Evolutionary conservation across 2,797 vertebrate genomes (phyloP), one percentile per base, ranked within the genome.

Genomic region (Anas flavirostris): DNA sequence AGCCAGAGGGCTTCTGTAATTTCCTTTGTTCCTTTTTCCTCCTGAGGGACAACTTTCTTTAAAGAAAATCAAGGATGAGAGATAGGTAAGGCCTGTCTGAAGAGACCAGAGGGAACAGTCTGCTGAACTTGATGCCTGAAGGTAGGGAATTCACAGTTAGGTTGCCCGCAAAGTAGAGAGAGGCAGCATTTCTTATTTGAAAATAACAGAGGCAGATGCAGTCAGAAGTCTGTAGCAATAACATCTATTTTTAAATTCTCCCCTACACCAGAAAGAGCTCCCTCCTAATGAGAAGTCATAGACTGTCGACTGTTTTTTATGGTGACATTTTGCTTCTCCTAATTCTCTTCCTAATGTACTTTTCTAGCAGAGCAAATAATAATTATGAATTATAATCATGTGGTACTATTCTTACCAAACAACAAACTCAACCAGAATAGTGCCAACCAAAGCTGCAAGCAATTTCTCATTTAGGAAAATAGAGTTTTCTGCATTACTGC

Each of bases 331-430:
- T 88, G 39, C 33, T 67, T 93, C 87, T 86, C 46, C 59, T 82
- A 77, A 70, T 91, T 82, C 58, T 88, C 43, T 81, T 90, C 59
- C 52, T 82, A 58, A 64, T 93, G n/a, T 1, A 72, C 43, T 90
- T 94, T 92, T 82, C 39, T 74, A 92, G 60, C 15, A 48, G 23
- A 88, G 39, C 23, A 94, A 53, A 84, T 90, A 82, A 63, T 74
- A 84, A 79, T 93, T 82, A 66, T 6, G 3, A 82, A 35, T 91
- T 74, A 58, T 53, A 68, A 86, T 64, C 37, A 55, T 4, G 33
- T 53, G 66, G 35, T 43, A 16, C 31, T 70, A 7, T 58, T 87
- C 56, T 89, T 84, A 63, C 64, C 22, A 58, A n/a, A 53, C 53
- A 88, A 44, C 26, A 72, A 75, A 64, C 41, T 78, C 37, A 60